These are phyloP conservation scores for Nerophis lumbriciformis DNA, from an alignment of 2,113 vertebrate genomes.

Conservation along the genomic window DNA sequence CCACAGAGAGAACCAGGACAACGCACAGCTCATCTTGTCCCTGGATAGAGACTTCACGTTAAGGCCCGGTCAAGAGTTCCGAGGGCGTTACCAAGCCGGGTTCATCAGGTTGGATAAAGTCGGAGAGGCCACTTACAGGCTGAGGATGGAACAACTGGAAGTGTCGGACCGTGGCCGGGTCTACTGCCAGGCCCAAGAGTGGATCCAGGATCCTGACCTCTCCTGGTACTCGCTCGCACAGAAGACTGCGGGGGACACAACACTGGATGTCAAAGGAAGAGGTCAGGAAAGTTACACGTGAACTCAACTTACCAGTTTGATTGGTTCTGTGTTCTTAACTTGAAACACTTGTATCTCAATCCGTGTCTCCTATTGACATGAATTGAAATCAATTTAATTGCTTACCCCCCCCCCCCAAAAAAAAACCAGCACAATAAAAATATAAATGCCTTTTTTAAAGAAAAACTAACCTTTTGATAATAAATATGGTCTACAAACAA, in stretches of 20 bases:
- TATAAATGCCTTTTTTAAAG: no score
- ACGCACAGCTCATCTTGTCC: slow-evolving; percentile 63
- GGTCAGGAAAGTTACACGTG: slow-evolving; percentile 40
- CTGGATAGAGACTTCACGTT: slow-evolving; percentile 79
- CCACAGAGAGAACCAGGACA: slow-evolving; percentile 23
- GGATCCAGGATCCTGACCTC: slow-evolving; percentile 85
- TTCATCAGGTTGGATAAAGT: slow-evolving; percentile 74
- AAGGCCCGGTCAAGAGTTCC: slow-evolving; percentile 70
- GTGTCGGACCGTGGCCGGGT: slow-evolving; percentile 74
- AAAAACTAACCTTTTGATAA: no score
- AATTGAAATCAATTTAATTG: no score
- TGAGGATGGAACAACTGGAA: slow-evolving; percentile 63
- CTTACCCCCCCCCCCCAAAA: no score
- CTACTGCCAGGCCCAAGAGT: slow-evolving; percentile 79
- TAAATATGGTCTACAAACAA: no score
- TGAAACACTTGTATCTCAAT: no score
- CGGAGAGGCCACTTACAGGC: slow-evolving; percentile 67
- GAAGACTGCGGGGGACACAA: slow-evolving; percentile 53
- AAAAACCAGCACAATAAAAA: no score
- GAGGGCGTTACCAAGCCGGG: slow-evolving; percentile 65
- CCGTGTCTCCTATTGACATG: not conserved
- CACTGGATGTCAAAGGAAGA: slow-evolving; percentile 49
- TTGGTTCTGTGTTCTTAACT: no score
- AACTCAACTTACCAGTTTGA: not conserved
- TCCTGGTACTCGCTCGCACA: slow-evolving; percentile 77